Percentiles rank a stretch among this genome's conserved stretches.
Evolutionary conservation across 2,797 vertebrate genomes (phyloP).

Genomic region (Streptopelia turtur): DNA sequence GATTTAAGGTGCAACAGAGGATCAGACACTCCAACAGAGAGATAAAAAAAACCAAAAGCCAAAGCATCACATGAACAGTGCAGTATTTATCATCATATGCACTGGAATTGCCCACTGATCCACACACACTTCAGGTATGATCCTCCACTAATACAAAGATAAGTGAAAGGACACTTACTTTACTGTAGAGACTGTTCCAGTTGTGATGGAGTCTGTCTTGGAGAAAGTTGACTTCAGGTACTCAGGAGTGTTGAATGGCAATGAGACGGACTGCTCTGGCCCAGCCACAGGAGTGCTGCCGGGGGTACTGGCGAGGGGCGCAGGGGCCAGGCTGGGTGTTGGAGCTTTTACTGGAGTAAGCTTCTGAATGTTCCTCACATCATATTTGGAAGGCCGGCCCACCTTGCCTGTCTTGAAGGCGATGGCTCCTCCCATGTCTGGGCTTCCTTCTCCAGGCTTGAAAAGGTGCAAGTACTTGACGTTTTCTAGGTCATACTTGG

Average conservation of each 20-base stretch:
- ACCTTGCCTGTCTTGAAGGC: constrained; percentile 99
- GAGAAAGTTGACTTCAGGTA: constrained; percentile 98
- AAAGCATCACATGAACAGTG: neutral
- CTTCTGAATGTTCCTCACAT: constrained; percentile 95
- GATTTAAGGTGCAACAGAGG: neutral
- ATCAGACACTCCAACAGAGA: neutral
- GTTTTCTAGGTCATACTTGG: constrained; percentile 97
- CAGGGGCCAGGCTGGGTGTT: constrained; percentile 84
- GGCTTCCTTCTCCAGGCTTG: constrained; percentile 96
- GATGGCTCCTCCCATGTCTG: constrained; percentile 97
- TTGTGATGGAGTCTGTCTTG: constrained; percentile 99
- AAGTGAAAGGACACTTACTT: constrained; percentile 85
- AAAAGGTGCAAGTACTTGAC: constrained; percentile 98
- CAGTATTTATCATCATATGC: neutral
- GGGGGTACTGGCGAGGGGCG: constrained; percentile 82
- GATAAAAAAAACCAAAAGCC: neutral
- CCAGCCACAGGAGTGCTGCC: constrained; percentile 79
- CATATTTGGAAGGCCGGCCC: constrained; percentile 97
- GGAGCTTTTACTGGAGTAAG: constrained; percentile 88
- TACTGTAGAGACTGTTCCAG: constrained; percentile 97
- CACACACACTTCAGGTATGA: neutral
- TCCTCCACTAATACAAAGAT: neutral
- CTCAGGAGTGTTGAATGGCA: constrained; percentile 91
- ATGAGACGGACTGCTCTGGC: constrained; percentile 86
- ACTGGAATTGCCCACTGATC: neutral